These are phyloP conservation scores for Mormyrops boulengeri DNA, from an alignment of 2,797 vertebrate species.

Conservation along the genomic window DNA sequence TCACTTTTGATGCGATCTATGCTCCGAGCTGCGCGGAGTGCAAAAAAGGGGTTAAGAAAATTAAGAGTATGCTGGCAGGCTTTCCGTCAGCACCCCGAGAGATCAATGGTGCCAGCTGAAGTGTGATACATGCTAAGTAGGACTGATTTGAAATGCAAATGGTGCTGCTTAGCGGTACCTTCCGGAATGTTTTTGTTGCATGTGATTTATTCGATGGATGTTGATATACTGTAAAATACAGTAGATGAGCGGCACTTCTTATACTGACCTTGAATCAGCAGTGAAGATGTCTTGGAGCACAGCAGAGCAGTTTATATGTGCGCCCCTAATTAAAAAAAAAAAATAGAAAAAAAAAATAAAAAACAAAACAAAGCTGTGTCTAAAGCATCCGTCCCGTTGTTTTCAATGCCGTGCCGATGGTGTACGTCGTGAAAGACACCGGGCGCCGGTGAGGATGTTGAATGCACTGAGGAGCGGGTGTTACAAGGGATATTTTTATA, in stretches of 20 bases:
- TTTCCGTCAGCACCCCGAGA: neutral
- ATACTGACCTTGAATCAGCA: slow-evolving; percentile 69
- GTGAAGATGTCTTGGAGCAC: slow-evolving; percentile 24
- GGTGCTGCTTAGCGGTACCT: slow-evolving; percentile 11
- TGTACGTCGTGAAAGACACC: slow-evolving; percentile 40
- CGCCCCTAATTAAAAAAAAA: neutral
- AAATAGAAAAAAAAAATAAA: neutral
- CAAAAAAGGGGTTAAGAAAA: neutral
- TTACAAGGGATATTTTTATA: slow-evolving; percentile 64
- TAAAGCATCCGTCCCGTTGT: slow-evolving; percentile 35
- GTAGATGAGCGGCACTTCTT: slow-evolving; percentile 49
- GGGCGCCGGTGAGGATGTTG: slow-evolving; percentile 56
- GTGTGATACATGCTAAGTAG: slow-evolving; percentile 48
- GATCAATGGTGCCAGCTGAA: slow-evolving; percentile 12
- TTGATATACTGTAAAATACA: slow-evolving; percentile 36
- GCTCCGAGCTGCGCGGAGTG: neutral
- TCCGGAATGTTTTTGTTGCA: slow-evolving; percentile 5
- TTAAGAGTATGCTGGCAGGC: neutral
- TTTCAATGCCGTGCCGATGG: slow-evolving; percentile 12
- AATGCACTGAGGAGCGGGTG: slow-evolving; percentile 50
- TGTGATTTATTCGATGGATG: slow-evolving; percentile 37
- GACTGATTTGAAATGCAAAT: slow-evolving; percentile 34
- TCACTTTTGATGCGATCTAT: neutral
- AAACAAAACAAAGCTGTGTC: neutral
- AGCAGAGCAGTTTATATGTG: slow-evolving; percentile 10